phyloP scores from a whole-genome alignment of 1,140 invertebrate genomes.

The Drosophila biarmipes region DNA sequence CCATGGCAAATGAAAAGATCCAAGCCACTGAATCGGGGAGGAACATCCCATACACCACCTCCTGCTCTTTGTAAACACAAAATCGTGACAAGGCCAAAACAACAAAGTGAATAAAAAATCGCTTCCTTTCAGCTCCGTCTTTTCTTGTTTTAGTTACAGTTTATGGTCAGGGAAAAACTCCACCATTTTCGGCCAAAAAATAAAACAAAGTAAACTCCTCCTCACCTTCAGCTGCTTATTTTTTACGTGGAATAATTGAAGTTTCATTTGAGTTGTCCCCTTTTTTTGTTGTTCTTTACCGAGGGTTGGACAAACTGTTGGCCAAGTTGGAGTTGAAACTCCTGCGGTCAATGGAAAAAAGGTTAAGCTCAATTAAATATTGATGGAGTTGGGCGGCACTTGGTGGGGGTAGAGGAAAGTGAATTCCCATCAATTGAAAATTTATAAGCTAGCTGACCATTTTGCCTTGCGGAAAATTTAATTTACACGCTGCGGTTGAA shows the following conservation, averaged over 20 bases:
- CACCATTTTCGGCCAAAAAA: background rate
- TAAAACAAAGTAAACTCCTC: background rate
- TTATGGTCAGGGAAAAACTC: slow-evolving; percentile 15
- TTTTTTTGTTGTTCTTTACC: slow-evolving; percentile 30
- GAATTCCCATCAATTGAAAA: slow-evolving; percentile 68
- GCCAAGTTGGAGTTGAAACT: slow-evolving; percentile 31
- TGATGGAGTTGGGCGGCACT: slow-evolving; percentile 50
- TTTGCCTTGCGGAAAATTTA: slow-evolving; percentile 51
- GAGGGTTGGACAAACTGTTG: slow-evolving; percentile 10
- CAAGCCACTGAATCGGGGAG: background rate
- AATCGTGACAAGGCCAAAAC: slow-evolving; percentile 68
- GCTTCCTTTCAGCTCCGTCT: slow-evolving; percentile 6
- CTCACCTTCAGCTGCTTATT: slow-evolving; percentile 57
- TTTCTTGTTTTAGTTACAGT: slow-evolving; percentile 33
- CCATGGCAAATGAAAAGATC: slow-evolving; percentile 61
- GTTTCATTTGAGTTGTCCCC: slow-evolving; percentile 75
- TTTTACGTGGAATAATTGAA: slow-evolving; percentile 83
- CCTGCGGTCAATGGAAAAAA: slow-evolving; percentile 62
- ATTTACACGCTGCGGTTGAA: slow-evolving; percentile 65
- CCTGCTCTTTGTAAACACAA: slow-evolving; percentile 59
- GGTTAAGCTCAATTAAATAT: slow-evolving; percentile 79
- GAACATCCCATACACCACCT: slow-evolving; percentile 1
- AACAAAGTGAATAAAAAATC: slow-evolving; percentile 42
- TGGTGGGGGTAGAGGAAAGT: background rate
- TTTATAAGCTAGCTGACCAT: slow-evolving; percentile 47